These are phyloP conservation scores for Proterorhinus semilunaris DNA, from an alignment of 2,113 vertebrate species.

Conservation along the genomic window DNA sequence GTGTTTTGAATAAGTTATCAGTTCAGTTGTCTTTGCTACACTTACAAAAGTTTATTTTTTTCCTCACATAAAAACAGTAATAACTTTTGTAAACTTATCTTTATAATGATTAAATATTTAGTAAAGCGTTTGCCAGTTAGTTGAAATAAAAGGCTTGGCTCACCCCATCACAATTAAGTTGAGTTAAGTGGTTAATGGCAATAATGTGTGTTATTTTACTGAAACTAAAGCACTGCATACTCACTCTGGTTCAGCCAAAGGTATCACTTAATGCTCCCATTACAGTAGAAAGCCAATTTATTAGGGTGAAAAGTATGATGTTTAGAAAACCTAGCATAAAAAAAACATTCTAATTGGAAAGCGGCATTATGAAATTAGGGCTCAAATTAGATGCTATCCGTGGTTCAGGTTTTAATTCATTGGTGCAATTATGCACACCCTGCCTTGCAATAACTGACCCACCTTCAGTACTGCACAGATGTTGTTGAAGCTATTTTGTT, in stretches of 20 bases:
- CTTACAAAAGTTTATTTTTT: constrained; percentile 34
- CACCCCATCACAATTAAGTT: constrained; percentile 27
- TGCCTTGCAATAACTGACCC: background rate
- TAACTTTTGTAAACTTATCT: constrained; percentile 4
- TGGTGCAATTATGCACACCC: background rate
- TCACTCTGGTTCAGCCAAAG: constrained; percentile 13
- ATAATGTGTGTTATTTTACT: constrained; percentile 18
- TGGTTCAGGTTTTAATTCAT: background rate
- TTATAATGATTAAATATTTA: constrained; percentile 33
- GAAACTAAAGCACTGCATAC: constrained; percentile 23
- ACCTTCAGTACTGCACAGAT: background rate
- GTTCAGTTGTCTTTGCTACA: constrained; percentile 31
- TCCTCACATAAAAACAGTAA: constrained; percentile 17
- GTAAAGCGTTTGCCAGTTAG: constrained; percentile 22
- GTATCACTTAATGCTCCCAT: constrained; percentile 19
- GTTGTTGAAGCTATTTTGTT: no score
- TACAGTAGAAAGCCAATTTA: constrained; percentile 14
- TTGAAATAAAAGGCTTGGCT: constrained; percentile 27
- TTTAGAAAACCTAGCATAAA: constrained; percentile 1
- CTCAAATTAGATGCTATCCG: no score
- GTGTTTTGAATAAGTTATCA: constrained; percentile 35
- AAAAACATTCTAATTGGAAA: constrained; percentile 1
- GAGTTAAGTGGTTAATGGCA: constrained; percentile 16
- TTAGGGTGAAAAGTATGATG: constrained; percentile 6
- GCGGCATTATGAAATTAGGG: constrained; percentile 9